Base-by-base conservation (phyloP, 2,888 invertebrate genomes). In the Pandemis cinnamomeana region DNA sequence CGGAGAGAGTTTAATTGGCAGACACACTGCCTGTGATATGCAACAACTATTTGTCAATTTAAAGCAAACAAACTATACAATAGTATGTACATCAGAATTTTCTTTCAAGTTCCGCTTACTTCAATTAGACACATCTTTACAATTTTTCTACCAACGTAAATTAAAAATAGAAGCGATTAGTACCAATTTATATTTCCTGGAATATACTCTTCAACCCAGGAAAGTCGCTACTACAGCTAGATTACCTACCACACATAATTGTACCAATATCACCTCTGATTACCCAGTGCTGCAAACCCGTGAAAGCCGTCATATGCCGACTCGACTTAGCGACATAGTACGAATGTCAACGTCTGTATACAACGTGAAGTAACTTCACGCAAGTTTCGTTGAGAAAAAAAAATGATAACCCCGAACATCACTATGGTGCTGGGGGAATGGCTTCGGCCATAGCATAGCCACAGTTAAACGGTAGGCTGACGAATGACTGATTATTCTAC, bases 171-270 rank as follows among this genome's bases (percentile, higher is more conserved):
- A 36, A 36, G 27, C 27, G 27, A 36, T 36, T 36, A 36, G 27
- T 36, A 36, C 27, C 27, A 36, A 36, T 2, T 36, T 36, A 36
- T 36, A 36, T 36, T 36, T 36, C 46, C n/a, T 53, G 15, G n/a
- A 53, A 53, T 67, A 67, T 51, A 53, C 0, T 66, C 71, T 42
- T 71, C 60, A 71, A 71, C 66, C 15, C 55, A 13, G n/a, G 7
- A 36, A n/a, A 11, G 46, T 10, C 13, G 60, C 53, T 53, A 46
- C 58, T 60, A 15, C 15, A 67, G n/a, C n/a, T n/a, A n/a, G n/a
- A n/a, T n/a, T n/a, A n/a, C n/a, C n/a, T 72, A 63, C 51, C 76
- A 67, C 77, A 79, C 75, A 81, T 80, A 79, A 44, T 1, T 79
- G 76, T 77, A 75, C 71, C 76, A 78, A 80, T 78, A 78, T 75